Evolutionary conservation across 2,113 vertebrate genomes (phyloP).

Genomic region (Hydrolagus affinis): DNA sequence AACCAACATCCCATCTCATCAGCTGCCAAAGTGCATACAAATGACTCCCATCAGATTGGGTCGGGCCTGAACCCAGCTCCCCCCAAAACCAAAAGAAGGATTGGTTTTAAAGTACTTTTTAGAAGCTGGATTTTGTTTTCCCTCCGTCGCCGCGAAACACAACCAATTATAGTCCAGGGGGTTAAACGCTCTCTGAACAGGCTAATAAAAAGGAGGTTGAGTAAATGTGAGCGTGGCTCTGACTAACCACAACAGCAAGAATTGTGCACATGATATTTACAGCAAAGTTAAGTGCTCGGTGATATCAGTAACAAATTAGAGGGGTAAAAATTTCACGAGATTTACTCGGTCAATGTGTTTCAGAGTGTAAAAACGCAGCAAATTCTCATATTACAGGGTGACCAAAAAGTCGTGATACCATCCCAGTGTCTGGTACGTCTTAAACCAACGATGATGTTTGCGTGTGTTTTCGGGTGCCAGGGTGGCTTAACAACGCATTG

Average conservation of each 20-base stretch:
- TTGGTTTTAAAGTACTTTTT: neutral
- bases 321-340: no score
- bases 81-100: neutral
- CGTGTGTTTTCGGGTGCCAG: no score
- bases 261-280: conserved; percentile 31
- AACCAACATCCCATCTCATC: neutral
- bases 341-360: no score
- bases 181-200: conserved; percentile 8
- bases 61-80: neutral
- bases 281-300: conserved; percentile 30
- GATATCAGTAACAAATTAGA: conserved; percentile 29
- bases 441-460: no score
- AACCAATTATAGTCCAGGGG: conserved; percentile 23
- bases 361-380: no score
- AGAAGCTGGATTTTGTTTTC: neutral
- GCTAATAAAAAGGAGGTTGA: conserved; percentile 31
- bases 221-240: conserved; percentile 24
- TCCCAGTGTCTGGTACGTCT: no score
- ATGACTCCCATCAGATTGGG: no score
- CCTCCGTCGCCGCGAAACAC: neutral
- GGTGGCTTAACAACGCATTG: no score
- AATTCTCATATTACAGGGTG: no score
- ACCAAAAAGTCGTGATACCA: no score
- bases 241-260: conserved; percentile 12
- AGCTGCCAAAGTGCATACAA: neutral